Conservation (phyloP, 2,888 invertebrate species). For the Gymnoscelis rufifasciata region DNA sequence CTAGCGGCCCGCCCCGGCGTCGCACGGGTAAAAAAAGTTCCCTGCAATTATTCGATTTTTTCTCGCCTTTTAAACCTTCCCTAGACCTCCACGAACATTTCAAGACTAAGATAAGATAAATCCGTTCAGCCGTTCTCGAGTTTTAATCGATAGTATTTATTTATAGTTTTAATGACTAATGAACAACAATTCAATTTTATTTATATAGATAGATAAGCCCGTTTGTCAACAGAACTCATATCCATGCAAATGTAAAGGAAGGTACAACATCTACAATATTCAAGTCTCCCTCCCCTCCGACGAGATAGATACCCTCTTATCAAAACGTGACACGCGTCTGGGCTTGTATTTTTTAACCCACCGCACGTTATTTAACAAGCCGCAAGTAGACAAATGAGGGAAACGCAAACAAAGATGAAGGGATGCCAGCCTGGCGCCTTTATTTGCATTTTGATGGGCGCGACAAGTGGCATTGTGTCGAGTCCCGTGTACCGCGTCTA, state of each 20-base stretch:
- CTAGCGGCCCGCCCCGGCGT: too few relatives aligned
- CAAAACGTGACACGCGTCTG: conserved; percentile 23
- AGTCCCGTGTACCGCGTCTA: conserved; percentile 33
- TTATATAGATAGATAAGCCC: background rate
- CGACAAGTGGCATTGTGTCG: conserved; percentile 58
- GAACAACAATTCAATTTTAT: too few relatives aligned
- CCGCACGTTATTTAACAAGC: conserved; percentile 35
- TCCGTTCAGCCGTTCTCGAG: too few relatives aligned
- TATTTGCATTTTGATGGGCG: conserved; percentile 73
- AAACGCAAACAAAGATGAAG: conserved; percentile 51
- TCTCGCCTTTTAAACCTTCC: too few relatives aligned
- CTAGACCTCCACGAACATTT: too few relatives aligned
- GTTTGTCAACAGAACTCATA: background rate
- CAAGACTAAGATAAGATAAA: too few relatives aligned
- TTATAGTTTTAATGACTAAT: too few relatives aligned
- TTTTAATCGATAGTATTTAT: too few relatives aligned
- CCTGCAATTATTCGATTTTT: too few relatives aligned
- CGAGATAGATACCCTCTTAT: conserved; percentile 10
- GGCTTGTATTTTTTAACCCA: conserved; percentile 18
- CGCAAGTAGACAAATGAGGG: conserved; percentile 66
- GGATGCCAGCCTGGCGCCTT: conserved; percentile 47
- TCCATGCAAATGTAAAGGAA: too few relatives aligned
- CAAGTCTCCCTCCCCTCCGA: background rate
- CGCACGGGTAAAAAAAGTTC: too few relatives aligned
- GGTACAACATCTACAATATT: background rate